Conservation (phyloP, 1,140 invertebrate species). For the Dinoponera quadriceps region DNA sequence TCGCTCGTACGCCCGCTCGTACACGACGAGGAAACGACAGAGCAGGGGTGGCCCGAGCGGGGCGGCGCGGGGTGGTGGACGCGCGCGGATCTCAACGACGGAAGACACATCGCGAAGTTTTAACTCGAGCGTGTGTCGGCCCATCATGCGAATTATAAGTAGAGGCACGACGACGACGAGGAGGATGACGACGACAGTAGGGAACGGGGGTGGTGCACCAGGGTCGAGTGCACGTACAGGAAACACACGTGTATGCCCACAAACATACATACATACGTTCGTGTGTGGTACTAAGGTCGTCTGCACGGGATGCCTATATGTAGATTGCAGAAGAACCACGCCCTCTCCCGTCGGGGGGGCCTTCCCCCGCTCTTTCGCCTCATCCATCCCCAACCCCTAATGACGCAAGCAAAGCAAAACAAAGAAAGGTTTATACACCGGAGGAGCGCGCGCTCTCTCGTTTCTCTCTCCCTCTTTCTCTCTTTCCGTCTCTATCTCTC, state of each 20-base stretch:
- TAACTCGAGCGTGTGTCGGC: conserved; percentile 78
- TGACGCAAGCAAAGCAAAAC: conserved; percentile 85
- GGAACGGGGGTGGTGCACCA: conserved; percentile 57
- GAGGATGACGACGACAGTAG: conserved; percentile 29
- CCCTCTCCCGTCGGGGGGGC: conserved; percentile 74
- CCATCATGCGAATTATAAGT: conserved; percentile 79
- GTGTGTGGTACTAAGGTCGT: conserved; percentile 73
- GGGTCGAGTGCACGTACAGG: conserved; percentile 59
- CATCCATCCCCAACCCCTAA: conserved; percentile 81
- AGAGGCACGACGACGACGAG: conserved; percentile 55
- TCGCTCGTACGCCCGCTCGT: conserved; percentile 51
- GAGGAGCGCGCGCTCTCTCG: conserved; percentile 70
- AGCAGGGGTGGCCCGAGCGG: no score
- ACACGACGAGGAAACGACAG: conserved; percentile 26
- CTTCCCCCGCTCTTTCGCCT: conserved; percentile 67
- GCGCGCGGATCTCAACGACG: conserved; percentile 44
- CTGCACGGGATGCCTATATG: conserved; percentile 78
- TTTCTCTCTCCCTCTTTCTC: conserved; percentile 31
- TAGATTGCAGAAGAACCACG: conserved; percentile 83
- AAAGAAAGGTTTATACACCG: conserved; percentile 85
- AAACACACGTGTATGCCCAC: conserved; percentile 64
- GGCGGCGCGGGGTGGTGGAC: conserved; percentile 18
- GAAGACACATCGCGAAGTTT: conserved; percentile 76
- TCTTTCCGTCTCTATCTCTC: conserved; percentile 26
- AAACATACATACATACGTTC: conserved; percentile 69